Conservation (phyloP, 1,140 invertebrate genomes). For the Cardiocondyla obscurior region DNA sequence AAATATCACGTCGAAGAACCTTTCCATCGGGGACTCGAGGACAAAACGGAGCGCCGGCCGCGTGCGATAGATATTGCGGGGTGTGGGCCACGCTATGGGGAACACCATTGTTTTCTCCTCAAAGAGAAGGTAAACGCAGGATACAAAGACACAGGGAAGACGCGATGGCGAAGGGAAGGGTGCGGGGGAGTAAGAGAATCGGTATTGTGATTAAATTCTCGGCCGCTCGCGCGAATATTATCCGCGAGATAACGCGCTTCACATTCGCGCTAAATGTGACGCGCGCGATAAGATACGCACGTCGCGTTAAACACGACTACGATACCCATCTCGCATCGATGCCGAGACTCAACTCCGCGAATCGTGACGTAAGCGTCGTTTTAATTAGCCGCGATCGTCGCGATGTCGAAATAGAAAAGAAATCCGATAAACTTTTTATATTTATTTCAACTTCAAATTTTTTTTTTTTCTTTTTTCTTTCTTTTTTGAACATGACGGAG, state of each 20-base stretch:
- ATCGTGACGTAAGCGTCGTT: constrained; percentile 11
- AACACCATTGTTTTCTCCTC: constrained; percentile 22
- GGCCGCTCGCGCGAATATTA: constrained; percentile 1
- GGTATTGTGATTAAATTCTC: constrained; percentile 53
- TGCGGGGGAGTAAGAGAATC: background rate
- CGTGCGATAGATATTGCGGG: constrained; percentile 66
- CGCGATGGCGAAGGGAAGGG: background rate
- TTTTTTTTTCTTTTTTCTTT: too few relatives aligned
- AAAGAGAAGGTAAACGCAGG: background rate
- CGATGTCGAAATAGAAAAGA: background rate
- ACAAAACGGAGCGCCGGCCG: constrained; percentile 69
- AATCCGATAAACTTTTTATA: background rate
- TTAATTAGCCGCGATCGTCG: background rate
- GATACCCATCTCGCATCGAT: constrained; percentile 3
- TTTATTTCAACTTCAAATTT: too few relatives aligned
- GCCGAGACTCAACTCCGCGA: too few relatives aligned
- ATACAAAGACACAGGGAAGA: background rate
- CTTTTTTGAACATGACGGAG: too few relatives aligned
- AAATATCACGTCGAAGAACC: constrained; percentile 73
- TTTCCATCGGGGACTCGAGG: constrained; percentile 75
- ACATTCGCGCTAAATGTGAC: constrained; percentile 32
- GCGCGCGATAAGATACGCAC: constrained; percentile 24
- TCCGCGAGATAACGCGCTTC: constrained; percentile 10
- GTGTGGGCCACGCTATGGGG: constrained; percentile 11
- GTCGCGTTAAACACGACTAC: background rate